A percentile compares a stretch with the other conserved stretches of the same genome.
These are phyloP conservation scores for Porites evermanni DNA, from an alignment of 92 coral and sea anemone species.

Conservation along the genomic window DNA sequence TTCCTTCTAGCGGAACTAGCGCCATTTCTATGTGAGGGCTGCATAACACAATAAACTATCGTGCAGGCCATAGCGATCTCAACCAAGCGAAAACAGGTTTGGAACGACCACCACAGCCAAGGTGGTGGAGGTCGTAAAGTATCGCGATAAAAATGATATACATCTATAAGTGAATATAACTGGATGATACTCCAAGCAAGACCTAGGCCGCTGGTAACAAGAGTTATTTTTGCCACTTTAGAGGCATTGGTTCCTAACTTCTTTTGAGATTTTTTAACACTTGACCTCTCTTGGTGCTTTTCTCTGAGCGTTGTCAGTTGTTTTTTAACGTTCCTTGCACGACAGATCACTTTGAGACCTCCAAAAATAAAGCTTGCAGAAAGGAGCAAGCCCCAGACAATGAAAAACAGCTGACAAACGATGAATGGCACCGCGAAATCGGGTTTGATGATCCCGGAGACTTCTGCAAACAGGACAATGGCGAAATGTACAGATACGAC, in stretches of 20 bases:
- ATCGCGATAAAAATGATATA: slow-evolving; percentile 57
- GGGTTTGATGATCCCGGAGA: slow-evolving; percentile 21
- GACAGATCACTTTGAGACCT: slow-evolving; percentile 63
- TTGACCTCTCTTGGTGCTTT: neutral
- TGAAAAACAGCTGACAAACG: slow-evolving; percentile 64
- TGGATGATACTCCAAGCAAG: slow-evolving; percentile 67
- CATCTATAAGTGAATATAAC: slow-evolving; percentile 65
- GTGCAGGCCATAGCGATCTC: slow-evolving; percentile 73
- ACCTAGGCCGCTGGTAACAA: slow-evolving; percentile 70
- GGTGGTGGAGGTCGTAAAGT: slow-evolving; percentile 45
- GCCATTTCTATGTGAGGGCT: slow-evolving; percentile 45
- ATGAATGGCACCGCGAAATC: slow-evolving; percentile 27
- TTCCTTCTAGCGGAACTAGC: neutral
- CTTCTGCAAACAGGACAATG: slow-evolving; percentile 56
- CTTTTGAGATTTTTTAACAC: neutral
- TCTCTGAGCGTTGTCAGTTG: neutral
- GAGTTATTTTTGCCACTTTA: slow-evolving; percentile 81
- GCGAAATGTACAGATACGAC: slow-evolving; percentile 57
- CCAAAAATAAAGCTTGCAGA: slow-evolving; percentile 73
- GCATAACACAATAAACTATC: slow-evolving; percentile 70
- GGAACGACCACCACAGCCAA: slow-evolving; percentile 83
- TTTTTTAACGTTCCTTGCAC: slow-evolving; percentile 11
- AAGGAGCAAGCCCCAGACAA: slow-evolving; percentile 61
- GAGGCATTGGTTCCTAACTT: slow-evolving; percentile 38
- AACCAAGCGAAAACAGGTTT: slow-evolving; percentile 66